Evolutionary conservation across 2,888 invertebrate species (phyloP), one percentile per base, ranked within the genome.

Genomic region (Agelastica alni): DNA sequence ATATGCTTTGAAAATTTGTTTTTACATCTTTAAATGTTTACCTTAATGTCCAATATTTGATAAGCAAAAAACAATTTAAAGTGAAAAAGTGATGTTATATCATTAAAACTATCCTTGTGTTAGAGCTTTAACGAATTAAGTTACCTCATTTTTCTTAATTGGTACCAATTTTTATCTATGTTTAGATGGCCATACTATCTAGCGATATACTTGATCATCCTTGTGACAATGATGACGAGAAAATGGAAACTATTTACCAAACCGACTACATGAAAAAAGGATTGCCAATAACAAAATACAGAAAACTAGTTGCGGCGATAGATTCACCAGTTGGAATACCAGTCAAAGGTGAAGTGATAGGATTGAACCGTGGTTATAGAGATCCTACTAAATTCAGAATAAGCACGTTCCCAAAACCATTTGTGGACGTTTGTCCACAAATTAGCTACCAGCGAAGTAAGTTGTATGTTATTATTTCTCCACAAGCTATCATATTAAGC

Each of bases 121-220:
- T n/a, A n/a, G n/a, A n/a, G n/a, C n/a, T n/a, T n/a, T n/a, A n/a
- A n/a, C n/a, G n/a, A n/a, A n/a, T n/a, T n/a, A n/a, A n/a, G n/a
- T n/a, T n/a, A n/a, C n/a, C n/a, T n/a, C n/a, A n/a, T n/a, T n/a
- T n/a, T n/a, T n/a, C n/a, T n/a, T n/a, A n/a, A n/a, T n/a, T n/a
- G n/a, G n/a, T n/a, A n/a, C n/a, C n/a, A n/a, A n/a, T n/a, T n/a
- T n/a, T n/a, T n/a, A n/a, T n/a, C n/a, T n/a, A n/a, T n/a, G n/a
- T 70, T 10, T 68, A 85, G 83, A 83, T 85, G 82, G 81, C 82
- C 6, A 77, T 80, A 56, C 78, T 85, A 10, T 80, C 81, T 4
- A 83, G 83, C 59, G 83, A 83, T 51, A 83, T 86, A 56, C 66
- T 87, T 54, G 85, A 86, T 56, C 84, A 84, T 64, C 83, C 83